Conservation (phyloP, 2,797 vertebrate species). For the Gallinago nigripennis region DNA sequence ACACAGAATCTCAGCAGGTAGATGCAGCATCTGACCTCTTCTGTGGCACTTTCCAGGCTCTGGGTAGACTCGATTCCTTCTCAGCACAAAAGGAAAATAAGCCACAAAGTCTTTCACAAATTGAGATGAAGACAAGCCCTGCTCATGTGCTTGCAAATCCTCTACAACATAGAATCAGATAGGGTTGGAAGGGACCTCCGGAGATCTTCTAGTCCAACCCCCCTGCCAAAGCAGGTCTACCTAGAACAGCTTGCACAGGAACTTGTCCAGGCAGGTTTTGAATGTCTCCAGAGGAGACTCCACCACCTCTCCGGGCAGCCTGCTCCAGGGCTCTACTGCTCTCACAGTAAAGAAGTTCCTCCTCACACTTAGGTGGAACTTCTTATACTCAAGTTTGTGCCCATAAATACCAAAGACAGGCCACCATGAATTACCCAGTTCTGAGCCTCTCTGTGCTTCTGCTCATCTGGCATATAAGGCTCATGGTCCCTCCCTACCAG, state of each 20-base stretch:
- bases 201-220: too few species aligned
- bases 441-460: not conserved
- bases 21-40: not conserved
- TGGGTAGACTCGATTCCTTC: not conserved
- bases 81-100: not conserved
- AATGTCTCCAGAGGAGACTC: too few species aligned
- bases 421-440: rapidly evolving
- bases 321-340: too few species aligned
- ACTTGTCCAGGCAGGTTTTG: too few species aligned
- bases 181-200: too few species aligned
- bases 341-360: too few species aligned
- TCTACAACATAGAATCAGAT: too few species aligned
- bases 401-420: rapidly evolving
- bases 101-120: not conserved
- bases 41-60: not conserved
- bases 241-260: too few species aligned
- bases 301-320: too few species aligned
- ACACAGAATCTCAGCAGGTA: not conserved
- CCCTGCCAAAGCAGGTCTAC: too few species aligned
- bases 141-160: not conserved
- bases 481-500: not conserved
- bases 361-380: too few species aligned
- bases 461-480: not conserved
- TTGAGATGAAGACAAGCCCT: not conserved
- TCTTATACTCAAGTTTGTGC: too few species aligned